Evolutionary conservation across 2,113 vertebrate species (phyloP), one percentile per base, ranked within the genome.

Genomic region (Meriones unguiculatus): DNA sequence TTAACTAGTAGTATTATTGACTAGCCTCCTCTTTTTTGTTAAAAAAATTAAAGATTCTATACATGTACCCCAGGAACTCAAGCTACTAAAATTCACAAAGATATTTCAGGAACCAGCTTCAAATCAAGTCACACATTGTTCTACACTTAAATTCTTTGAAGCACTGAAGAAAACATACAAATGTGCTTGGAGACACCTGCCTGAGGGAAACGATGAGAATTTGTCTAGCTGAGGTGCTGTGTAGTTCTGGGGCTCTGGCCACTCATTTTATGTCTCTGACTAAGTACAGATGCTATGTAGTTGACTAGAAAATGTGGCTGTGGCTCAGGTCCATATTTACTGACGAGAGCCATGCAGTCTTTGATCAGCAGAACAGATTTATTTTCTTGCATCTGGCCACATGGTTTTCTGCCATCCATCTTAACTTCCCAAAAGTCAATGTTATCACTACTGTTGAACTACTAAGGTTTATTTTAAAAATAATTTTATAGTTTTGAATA

Each of bases 131-230:
- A 89, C 72, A 0, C n/a, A 35, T 50, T 32, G 52, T 52, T 70
- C 38, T 30, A 7, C 38, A 59, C 24, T 92, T 95, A n/a, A 25
- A 70, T 69, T 17, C 35, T 93, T 94, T 92, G 67, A 72, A 93
- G 7, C 4, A 72, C 17, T 78, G 57, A 90, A 85, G 52, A 90
- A 90, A 91, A 70, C 52, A 92, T 8, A 87, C 20, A 80, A 92
- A 69, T 89, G 54, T 77, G 28, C 67, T 86, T 85, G 52, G 30
- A 81, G 54, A 84, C 59, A 92, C 82, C 67, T 78, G 62, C 54
- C 30, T 92, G 59, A 64, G 91, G 72, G 65, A 89, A 96, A 92
- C 88, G 9, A 80, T n/a, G 96, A 76, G 77, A 91, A 92, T 91
- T 92, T 62, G 14, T 62, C 80, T 87, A 70, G 32, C 76, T 96